These are phyloP conservation scores for Mantis religiosa DNA, from an alignment of 2,888 invertebrate genomes.

Conservation along the genomic window DNA sequence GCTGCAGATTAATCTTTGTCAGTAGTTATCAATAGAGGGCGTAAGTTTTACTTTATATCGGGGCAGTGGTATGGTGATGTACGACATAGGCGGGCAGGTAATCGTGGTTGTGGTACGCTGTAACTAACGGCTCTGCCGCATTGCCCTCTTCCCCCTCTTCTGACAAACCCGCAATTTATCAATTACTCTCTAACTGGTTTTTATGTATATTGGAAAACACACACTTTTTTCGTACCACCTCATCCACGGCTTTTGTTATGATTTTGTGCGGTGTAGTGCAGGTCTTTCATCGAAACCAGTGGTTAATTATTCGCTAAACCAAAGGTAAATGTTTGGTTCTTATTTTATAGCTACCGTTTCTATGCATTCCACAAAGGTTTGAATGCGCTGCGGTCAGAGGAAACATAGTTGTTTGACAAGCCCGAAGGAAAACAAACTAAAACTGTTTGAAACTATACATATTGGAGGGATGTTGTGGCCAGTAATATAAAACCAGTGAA, in stretches of 20 bases:
- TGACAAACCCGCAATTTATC: conserved; percentile 12
- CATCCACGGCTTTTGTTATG: neutral
- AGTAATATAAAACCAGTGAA: too few relatives aligned
- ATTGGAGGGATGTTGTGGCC: too few relatives aligned
- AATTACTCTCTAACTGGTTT: conserved; percentile 2
- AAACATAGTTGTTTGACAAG: neutral
- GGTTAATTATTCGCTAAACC: neutral
- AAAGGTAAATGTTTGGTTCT: neutral
- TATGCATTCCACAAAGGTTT: neutral
- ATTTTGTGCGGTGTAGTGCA: neutral
- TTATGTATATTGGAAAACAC: conserved; percentile 5
- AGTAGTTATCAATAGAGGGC: neutral
- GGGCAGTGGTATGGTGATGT: too few relatives aligned
- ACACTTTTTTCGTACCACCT: neutral
- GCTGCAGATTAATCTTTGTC: neutral
- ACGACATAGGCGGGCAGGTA: neutral
- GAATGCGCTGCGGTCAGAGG: neutral
- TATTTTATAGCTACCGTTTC: neutral
- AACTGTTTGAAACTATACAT: neutral
- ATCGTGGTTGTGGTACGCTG: neutral
- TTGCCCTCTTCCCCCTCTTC: neutral
- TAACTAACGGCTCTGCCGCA: too few relatives aligned
- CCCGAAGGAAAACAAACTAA: neutral
- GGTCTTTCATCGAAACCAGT: neutral
- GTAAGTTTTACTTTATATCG: neutral